Conservation (phyloP, 2,888 invertebrate genomes). For the Homarus gammarus region DNA sequence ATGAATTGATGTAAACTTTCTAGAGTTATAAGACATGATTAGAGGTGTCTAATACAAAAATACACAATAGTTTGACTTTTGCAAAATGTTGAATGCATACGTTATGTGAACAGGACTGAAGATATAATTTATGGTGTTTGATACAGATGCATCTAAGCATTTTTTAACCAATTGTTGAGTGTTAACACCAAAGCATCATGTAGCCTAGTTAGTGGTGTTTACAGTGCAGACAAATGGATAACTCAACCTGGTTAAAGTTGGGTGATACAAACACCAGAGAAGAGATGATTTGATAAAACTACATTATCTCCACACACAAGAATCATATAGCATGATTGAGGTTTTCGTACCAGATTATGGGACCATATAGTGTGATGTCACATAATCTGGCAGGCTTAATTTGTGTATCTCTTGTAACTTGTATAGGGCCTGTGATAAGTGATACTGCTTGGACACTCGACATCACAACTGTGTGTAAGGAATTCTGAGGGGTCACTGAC, state of each 20-base stretch:
- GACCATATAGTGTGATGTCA: slow-evolving; percentile 33
- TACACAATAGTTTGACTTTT: background rate
- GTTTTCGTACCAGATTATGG: slow-evolving; percentile 42
- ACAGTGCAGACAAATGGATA: slow-evolving; percentile 16
- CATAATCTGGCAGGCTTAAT: slow-evolving; percentile 45
- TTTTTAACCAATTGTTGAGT: slow-evolving; percentile 31
- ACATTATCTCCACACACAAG: slow-evolving; percentile 2
- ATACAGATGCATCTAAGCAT: slow-evolving; percentile 14
- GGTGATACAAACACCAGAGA: slow-evolving; percentile 28
- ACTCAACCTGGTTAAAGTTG: slow-evolving; percentile 23
- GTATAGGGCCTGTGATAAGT: slow-evolving; percentile 55
- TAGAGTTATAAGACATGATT: slow-evolving; percentile 5
- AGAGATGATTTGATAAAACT: slow-evolving; percentile 29
- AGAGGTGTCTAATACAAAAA: background rate
- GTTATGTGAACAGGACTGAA: background rate
- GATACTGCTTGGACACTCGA: slow-evolving; percentile 39
- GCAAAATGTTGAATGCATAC: background rate
- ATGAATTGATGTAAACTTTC: background rate
- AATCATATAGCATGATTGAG: slow-evolving; percentile 19
- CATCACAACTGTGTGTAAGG: slow-evolving; percentile 50
- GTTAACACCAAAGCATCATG: slow-evolving; percentile 36
- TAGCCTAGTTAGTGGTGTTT: slow-evolving; percentile 38
- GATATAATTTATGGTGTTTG: slow-evolving; percentile 30
- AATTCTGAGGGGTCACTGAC: slow-evolving; percentile 26
- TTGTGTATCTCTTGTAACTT: slow-evolving; percentile 55